Evolutionary conservation across 2,113 vertebrate species (phyloP), one percentile per base, ranked within the genome.

Genomic region (Albula goreensis): DNA sequence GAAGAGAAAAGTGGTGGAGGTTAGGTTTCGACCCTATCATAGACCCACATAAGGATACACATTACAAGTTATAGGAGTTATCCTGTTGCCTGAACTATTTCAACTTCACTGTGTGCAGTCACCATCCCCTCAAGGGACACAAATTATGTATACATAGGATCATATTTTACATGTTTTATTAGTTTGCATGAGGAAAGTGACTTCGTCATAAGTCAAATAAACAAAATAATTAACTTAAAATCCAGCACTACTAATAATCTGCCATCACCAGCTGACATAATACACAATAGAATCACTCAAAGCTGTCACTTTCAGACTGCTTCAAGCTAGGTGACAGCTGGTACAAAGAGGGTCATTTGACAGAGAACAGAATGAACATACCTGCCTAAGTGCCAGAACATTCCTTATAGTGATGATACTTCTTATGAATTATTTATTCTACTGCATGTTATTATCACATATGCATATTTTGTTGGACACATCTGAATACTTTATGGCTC

Each of bases 261-360:
- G 53, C 41, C 48, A 15, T 17, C 4, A 80, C 25, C 84, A 80
- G 85, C 78, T 80, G 85, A 50, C 5, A 51, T 31, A 41, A 63
- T 78, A 63, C 78, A 85, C 83, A 85, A 78, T 48, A 31, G 53
- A 79, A 52, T 78, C 85, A n/a, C 48, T 85, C 51, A 78, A 85
- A 85, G 22, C 12, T n/a, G 12, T 50, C n/a, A 48, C 1, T 77
- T 50, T n/a, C 84, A 80, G 53, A 17, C 48, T 25, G 22, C 4
- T 13, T 22, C 2, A 50, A 15, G 13, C 41, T 49, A 63, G n/a
- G 41, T 57, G 19, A 31, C 84, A 85, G 84, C 53, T 85, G 84
- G 53, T 41, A 13, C 77, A 10, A 31, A 74, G 70, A 25, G 31
- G 70, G 22, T 22, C 5, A 74, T 8, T 25, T 9, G n/a, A 74